These are phyloP conservation scores for Slavum lentiscoides DNA, from an alignment of 2,888 invertebrate genomes.

Conservation along the genomic window DNA sequence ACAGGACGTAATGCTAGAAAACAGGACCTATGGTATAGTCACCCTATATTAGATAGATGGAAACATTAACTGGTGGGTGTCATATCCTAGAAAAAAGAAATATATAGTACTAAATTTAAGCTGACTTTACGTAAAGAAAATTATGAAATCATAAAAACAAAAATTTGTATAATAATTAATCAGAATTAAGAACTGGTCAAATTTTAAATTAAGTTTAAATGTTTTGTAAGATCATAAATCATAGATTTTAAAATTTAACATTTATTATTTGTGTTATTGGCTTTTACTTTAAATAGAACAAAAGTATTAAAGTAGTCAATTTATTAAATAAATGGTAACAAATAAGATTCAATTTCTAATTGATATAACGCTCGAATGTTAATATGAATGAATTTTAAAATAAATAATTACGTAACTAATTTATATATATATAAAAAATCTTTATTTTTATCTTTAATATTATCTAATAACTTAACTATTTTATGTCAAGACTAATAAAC, in stretches of 20 bases:
- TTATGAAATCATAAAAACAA: background rate
- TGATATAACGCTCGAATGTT: conserved; percentile 7
- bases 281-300: background rate
- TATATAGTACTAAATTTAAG: no score
- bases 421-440: background rate
- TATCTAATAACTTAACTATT: background rate
- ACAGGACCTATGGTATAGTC: no score
- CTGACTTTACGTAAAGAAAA: no score
- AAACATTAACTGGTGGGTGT: no score
- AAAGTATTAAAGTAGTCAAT: background rate
- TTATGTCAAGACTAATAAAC: background rate
- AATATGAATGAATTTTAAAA: conserved; percentile 3
- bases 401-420: background rate
- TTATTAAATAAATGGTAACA: conserved; percentile 19
- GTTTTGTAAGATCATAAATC: background rate
- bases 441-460: background rate
- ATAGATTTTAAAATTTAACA: no score
- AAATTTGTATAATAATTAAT: background rate
- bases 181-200: background rate
- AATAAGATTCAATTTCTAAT: background rate
- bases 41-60: background rate
- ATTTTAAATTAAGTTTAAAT: background rate
- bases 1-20: no score
- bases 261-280: background rate
- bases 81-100: no score